These are phyloP conservation scores for Mohoua ochrocephala DNA, from an alignment of 2,113 vertebrate genomes.

Conservation along the genomic window DNA sequence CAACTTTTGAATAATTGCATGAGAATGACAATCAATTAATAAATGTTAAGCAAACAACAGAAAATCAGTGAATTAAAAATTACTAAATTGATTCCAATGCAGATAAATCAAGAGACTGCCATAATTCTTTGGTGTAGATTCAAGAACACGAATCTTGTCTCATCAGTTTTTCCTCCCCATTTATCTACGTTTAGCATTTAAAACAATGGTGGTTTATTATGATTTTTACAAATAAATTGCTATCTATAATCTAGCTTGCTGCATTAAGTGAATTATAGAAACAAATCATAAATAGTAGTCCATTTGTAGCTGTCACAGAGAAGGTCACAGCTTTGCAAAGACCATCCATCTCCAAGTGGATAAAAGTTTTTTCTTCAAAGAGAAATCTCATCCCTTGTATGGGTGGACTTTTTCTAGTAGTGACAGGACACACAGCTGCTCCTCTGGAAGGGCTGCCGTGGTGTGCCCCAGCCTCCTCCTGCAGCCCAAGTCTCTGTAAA, in stretches of 20 bases:
- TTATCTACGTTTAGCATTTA: conserved; percentile 52
- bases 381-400: not conserved
- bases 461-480: not conserved
- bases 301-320: conserved; percentile 42
- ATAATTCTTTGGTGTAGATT: conserved; percentile 36
- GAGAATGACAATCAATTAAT: conserved; percentile 72
- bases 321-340: conserved; percentile 61
- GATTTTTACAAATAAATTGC: conserved; percentile 71
- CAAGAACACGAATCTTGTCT: conserved; percentile 13
- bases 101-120: conserved; percentile 57
- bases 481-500: not conserved
- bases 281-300: conserved; percentile 49
- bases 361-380: not conserved
- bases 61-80: conserved; percentile 74
- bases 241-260: conserved; percentile 27
- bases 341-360: conserved; percentile 16
- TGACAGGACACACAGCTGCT: not conserved
- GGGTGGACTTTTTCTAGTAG: not conserved
- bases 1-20: conserved; percentile 71
- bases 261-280: conserved; percentile 59
- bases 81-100: conserved; percentile 71
- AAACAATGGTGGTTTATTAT: conserved; percentile 49
- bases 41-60: conserved; percentile 73
- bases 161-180: not conserved
- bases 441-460: not conserved